These are phyloP conservation scores for Zaprionus lineosus DNA, from an alignment of 2,888 invertebrate genomes.

Conservation along the genomic window DNA sequence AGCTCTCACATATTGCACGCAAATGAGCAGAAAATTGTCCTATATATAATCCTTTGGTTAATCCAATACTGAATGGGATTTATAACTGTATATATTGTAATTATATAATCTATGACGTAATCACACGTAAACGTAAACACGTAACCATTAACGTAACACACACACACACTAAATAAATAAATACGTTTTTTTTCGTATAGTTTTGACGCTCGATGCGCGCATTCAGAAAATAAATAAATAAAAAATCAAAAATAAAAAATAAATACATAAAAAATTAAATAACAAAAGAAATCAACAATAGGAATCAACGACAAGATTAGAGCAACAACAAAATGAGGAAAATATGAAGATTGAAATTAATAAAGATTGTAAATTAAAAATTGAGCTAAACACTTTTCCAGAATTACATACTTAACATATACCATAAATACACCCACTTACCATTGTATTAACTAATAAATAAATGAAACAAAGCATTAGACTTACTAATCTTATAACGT, in stretches of 20 bases:
- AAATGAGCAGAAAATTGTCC: conserved; percentile 9
- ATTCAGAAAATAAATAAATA: too few relatives aligned
- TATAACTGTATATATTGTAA: conserved; percentile 70
- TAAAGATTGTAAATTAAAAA: conserved; percentile 47
- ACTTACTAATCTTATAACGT: conserved; percentile 74
- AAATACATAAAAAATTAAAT: not conserved
- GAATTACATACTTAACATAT: conserved; percentile 33
- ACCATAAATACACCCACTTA: conserved; percentile 43
- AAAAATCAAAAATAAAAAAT: not conserved
- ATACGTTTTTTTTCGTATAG: conserved; percentile 31
- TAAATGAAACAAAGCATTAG: conserved; percentile 56
- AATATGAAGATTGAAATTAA: too few relatives aligned
- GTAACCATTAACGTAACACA: conserved; percentile 17
- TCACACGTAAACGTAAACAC: conserved; percentile 14
- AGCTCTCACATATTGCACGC: conserved; percentile 34
- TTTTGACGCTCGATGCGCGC: too few relatives aligned
- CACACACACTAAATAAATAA: conserved; percentile 9
- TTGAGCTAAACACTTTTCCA: conserved; percentile 43
- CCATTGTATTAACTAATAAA: conserved; percentile 65
- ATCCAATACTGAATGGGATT: conserved; percentile 15
- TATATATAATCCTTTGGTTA: conserved; percentile 7
- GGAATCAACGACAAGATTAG: too few relatives aligned
- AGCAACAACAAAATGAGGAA: too few relatives aligned
- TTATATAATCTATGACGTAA: conserved; percentile 39
- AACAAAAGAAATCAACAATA: not conserved